Conservation (phyloP, 2,113 vertebrate species). For the Terrapene triunguis region DNA sequence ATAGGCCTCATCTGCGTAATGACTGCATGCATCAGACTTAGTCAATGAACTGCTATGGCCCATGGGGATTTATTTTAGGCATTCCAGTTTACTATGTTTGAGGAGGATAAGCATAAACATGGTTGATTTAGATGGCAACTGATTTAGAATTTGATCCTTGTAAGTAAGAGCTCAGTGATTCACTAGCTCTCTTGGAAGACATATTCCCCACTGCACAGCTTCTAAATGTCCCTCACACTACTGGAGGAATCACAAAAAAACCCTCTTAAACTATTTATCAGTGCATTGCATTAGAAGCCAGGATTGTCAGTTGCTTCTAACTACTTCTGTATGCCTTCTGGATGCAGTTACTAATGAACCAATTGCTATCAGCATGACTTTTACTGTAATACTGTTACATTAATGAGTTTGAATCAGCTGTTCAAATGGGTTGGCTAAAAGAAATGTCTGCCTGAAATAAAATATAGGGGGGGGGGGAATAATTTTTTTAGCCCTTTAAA, state of each 20-base stretch:
- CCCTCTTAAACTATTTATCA: neutral
- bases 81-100: neutral
- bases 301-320: conserved; percentile 8
- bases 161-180: neutral
- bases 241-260: neutral
- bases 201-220: neutral
- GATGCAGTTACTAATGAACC: conserved; percentile 59
- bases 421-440: conserved; percentile 36
- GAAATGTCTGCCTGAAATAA: conserved; percentile 52
- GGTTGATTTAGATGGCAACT: neutral
- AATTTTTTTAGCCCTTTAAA: conserved; percentile 27
- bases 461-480: neutral
- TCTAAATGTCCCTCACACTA: neutral
- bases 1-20: neutral
- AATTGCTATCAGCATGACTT: conserved; percentile 55
- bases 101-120: neutral
- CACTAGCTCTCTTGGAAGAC: neutral
- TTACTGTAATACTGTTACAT: conserved; percentile 58
- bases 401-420: conserved; percentile 66
- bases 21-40: conserved; percentile 20
- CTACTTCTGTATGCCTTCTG: conserved; percentile 46
- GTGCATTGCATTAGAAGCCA: neutral
- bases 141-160: neutral
- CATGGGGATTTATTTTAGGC: neutral
- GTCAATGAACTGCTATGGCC: neutral